Base-by-base conservation (phyloP, 2,113 vertebrate genomes). In the Glaucomys volans region DNA sequence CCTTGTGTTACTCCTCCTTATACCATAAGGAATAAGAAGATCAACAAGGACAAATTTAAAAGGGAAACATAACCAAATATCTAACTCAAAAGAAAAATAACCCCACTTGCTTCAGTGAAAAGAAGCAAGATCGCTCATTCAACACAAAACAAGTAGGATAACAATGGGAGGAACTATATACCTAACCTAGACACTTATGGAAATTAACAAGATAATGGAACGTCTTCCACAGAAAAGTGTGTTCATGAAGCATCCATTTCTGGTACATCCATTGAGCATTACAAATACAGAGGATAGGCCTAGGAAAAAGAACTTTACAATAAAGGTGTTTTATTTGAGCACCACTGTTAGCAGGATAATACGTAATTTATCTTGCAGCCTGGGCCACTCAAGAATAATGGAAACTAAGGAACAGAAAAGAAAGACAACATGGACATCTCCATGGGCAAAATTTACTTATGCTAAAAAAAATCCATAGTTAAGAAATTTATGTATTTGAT, bases 181-280 rank as follows among this genome's bases (percentile, higher is more conserved):
- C 26, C n/a, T 40, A 82, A 79, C 4, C 4, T 4, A 85, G n/a
- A 64, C 20, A 42, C n/a, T 79, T 83, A 13, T 24, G 1, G 13
- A 96, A 96, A 67, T 91, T 67, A 95, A 90, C 40, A 90, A 86
- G 44, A 96, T 32, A 85, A 93, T 26, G 18, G 20, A 97, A 4
- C 16, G 69, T 47, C 71, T 42, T 32, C 42, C 77, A 47, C 62
- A 86, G 35, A 95, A 96, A 85, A 40, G 4, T 9, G 54, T 87
- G n/a, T 54, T 35, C 24, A 69, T 13, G 16, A 2, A 64, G 17
- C 18, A 88, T 5, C 10, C 52, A 74, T 77, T 66, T 75, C 4
- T 47, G 59, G 24, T 28, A 62, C 9, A 28, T 62, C 22, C 9
- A 62, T 62, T 35, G 69, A 40, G 2, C 71, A 18, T 66, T 17